Conservation (phyloP, 2,113 vertebrate genomes). For the Ptyas mucosa region DNA sequence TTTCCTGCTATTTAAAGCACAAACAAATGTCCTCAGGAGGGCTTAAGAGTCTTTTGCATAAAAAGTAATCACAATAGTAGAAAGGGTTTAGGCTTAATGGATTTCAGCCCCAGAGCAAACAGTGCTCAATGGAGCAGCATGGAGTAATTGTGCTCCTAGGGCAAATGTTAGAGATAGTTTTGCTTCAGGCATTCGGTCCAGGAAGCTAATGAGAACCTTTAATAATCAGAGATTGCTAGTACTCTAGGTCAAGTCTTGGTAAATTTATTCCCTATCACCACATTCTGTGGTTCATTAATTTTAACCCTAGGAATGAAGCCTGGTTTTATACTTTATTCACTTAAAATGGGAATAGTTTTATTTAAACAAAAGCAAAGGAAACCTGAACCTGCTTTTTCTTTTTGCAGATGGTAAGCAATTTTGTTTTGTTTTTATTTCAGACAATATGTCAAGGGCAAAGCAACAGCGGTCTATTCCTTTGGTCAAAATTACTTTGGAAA, state of each 20-base stretch:
- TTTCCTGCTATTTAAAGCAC: not conserved
- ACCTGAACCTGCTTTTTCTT: not conserved
- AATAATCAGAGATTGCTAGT: not conserved
- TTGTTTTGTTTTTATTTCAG: slow-evolving; percentile 1
- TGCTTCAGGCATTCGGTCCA: not conserved
- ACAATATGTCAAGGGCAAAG: not conserved
- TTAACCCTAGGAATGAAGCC: slow-evolving; percentile 4
- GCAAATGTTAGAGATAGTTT: not conserved
- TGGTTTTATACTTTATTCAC: slow-evolving; percentile 8
- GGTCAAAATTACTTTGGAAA: slow-evolving; percentile 11
- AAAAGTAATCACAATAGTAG: not conserved
- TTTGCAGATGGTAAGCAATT: not conserved
- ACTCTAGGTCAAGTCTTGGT: not conserved
- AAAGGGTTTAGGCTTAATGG: not conserved
- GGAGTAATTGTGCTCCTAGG: not conserved
- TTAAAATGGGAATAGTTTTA: not conserved
- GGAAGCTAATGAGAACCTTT: not conserved
- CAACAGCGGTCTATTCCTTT: not conserved
- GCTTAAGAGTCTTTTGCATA: not conserved
- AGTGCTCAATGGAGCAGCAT: not conserved
- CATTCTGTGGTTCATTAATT: not conserved
- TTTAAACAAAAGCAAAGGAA: not conserved
- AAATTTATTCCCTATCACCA: not conserved
- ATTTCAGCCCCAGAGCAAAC: not conserved
- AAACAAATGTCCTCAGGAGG: not conserved